These are phyloP conservation scores for Hyphantria cunea DNA, from an alignment of 1,140 invertebrate species.

Conservation along the genomic window DNA sequence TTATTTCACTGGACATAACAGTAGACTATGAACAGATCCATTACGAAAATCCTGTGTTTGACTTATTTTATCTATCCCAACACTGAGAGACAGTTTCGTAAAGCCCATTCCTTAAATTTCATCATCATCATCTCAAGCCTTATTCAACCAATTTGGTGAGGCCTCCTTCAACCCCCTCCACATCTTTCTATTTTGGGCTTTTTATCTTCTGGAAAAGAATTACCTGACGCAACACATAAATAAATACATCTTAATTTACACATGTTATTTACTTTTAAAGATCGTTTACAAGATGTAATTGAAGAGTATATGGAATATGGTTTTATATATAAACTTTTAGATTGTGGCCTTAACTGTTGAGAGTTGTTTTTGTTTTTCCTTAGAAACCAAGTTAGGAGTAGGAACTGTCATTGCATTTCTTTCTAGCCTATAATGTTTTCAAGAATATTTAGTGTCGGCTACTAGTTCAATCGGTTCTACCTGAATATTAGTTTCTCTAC, in stretches of 20 bases:
- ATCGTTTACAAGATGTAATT: constrained; percentile 35
- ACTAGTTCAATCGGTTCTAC: too few relatives aligned
- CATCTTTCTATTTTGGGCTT: constrained; percentile 32
- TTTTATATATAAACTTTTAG: constrained; percentile 25
- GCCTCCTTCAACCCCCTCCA: constrained; percentile 19
- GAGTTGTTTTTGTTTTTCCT: too few relatives aligned
- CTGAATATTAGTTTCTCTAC: too few relatives aligned
- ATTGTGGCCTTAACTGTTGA: too few relatives aligned
- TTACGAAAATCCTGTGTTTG: too few relatives aligned
- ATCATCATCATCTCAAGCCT: too few relatives aligned
- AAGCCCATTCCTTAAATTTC: constrained; percentile 30
- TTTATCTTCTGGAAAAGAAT: constrained; percentile 33
- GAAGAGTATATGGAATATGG: constrained; percentile 48
- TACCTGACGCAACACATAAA: constrained; percentile 30
- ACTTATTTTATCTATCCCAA: constrained; percentile 5
- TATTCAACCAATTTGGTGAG: too few relatives aligned
- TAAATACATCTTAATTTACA: constrained; percentile 31
- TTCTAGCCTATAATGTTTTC: too few relatives aligned
- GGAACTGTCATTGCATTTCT: too few relatives aligned
- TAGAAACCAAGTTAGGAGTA: too few relatives aligned
- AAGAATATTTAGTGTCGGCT: too few relatives aligned
- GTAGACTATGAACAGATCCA: constrained; percentile 44
- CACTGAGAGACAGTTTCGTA: constrained; percentile 44
- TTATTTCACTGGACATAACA: too few relatives aligned
- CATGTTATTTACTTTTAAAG: constrained; percentile 30